Conservation (phyloP, 2,797 vertebrate genomes). For the Hyperoplus lanceolatus region DNA sequence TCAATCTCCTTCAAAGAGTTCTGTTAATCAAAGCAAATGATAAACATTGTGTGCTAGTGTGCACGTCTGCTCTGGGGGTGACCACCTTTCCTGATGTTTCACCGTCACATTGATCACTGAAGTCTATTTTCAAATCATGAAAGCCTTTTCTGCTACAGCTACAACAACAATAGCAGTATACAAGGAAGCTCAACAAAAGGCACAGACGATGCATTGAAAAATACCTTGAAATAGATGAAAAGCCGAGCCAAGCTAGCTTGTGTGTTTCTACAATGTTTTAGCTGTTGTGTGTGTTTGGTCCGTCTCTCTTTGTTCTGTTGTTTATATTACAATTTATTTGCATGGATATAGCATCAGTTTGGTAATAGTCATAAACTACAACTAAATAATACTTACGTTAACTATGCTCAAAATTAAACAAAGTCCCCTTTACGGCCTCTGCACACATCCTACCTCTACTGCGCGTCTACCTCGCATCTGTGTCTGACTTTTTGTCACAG, state of each 20-base stretch:
- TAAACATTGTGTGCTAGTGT: constrained; percentile 11
- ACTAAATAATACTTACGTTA: no score
- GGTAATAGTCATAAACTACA: no score
- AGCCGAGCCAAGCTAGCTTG: neutral
- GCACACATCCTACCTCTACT: no score
- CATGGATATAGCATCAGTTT: no score
- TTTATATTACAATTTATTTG: no score
- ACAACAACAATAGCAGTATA: constrained; percentile 4
- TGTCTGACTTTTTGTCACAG: no score
- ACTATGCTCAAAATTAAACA: no score
- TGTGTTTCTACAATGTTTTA: neutral
- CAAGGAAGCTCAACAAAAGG: constrained; percentile 18
- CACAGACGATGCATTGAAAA: neutral
- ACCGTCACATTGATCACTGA: constrained; percentile 29
- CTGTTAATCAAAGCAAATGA: constrained; percentile 20
- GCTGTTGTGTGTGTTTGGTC: no score
- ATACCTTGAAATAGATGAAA: neutral
- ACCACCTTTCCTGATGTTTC: constrained; percentile 56
- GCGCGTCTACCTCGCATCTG: no score
- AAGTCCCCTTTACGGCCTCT: no score
- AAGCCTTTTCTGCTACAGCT: constrained; percentile 8
- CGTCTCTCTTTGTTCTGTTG: no score
- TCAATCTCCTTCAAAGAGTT: constrained; percentile 46
- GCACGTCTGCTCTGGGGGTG: constrained; percentile 23
- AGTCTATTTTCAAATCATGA: constrained; percentile 39